A percentile compares a stretch with the other conserved stretches of the same genome.
These are phyloP conservation scores for Coptotermes formosanus DNA, from an alignment of 1,140 invertebrate genomes.

Conservation along the genomic window DNA sequence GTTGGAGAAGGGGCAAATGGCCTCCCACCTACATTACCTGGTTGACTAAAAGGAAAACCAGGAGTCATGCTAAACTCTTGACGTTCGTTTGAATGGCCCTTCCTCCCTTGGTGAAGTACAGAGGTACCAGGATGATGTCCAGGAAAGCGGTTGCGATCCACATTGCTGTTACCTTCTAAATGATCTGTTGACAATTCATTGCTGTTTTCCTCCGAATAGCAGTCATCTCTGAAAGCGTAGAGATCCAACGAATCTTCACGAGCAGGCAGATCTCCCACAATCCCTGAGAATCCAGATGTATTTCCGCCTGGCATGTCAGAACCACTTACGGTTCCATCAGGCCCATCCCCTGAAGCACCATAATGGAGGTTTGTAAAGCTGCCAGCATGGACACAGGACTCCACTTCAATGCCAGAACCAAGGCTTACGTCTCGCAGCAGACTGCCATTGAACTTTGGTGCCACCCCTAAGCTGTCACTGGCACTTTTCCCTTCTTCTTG, in stretches of 20 bases:
- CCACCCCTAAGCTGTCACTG: conserved; percentile 31
- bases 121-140: conserved; percentile 32
- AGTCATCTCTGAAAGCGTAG: conserved; percentile 65
- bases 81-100: conserved; percentile 38
- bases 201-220: conserved; percentile 61
- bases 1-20: neutral
- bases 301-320: neutral
- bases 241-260: conserved; percentile 63
- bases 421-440: conserved; percentile 56
- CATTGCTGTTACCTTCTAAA: conserved; percentile 46
- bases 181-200: conserved; percentile 40
- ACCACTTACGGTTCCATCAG: conserved; percentile 23
- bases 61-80: conserved; percentile 39
- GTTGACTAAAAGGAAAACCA: conserved; percentile 29
- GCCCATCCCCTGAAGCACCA: conserved; percentile 42
- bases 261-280: conserved; percentile 50
- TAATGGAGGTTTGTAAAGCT: conserved; percentile 67
- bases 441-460: conserved; percentile 45
- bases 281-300: conserved; percentile 21
- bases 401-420: conserved; percentile 56
- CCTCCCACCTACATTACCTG: neutral
- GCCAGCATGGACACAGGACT: conserved; percentile 60
- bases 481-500: neutral
- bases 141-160: conserved; percentile 45
- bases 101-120: conserved; percentile 37